These are phyloP conservation scores for Cepphus grylle DNA, from an alignment of 2,113 vertebrate species.

Conservation along the genomic window DNA sequence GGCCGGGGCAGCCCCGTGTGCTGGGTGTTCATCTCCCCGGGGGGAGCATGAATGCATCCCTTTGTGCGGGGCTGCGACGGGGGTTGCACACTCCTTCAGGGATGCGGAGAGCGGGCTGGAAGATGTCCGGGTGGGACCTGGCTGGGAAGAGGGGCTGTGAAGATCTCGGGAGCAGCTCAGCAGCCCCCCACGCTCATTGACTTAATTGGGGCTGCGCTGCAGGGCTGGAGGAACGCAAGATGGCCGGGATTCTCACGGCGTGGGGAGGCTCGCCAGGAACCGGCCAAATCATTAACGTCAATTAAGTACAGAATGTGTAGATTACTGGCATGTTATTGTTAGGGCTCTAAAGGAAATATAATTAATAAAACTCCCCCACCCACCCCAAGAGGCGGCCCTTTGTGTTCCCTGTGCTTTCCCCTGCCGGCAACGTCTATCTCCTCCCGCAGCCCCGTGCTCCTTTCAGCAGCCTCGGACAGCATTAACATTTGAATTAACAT, in stretches of 20 bases:
- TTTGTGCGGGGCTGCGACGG: neutral
- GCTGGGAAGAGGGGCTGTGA: neutral
- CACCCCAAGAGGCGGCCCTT: constrained; percentile 9
- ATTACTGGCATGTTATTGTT: constrained; percentile 48
- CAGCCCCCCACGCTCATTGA: neutral
- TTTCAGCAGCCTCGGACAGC: constrained; percentile 17
- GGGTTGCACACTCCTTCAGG: neutral
- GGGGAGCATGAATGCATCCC: neutral
- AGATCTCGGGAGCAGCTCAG: neutral
- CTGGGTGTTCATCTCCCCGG: fast-evolving
- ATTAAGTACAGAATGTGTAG: neutral
- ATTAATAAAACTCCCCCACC: constrained; percentile 40
- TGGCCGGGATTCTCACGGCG: constrained; percentile 25
- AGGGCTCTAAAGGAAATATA: constrained; percentile 41
- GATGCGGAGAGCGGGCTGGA: fast-evolving
- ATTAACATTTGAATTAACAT: constrained; percentile 23
- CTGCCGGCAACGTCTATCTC: neutral
- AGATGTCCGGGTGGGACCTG: neutral
- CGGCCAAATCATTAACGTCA: constrained; percentile 47
- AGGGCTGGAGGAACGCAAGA: neutral
- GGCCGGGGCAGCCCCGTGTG: fast-evolving
- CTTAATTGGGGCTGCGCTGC: neutral
- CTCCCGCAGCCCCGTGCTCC: neutral
- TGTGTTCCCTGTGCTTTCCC: neutral
- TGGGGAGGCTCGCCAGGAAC: neutral